Evolutionary conservation across 2,797 vertebrate genomes (phyloP), one percentile per base, ranked within the genome.

Genomic region (Argentina silus): DNA sequence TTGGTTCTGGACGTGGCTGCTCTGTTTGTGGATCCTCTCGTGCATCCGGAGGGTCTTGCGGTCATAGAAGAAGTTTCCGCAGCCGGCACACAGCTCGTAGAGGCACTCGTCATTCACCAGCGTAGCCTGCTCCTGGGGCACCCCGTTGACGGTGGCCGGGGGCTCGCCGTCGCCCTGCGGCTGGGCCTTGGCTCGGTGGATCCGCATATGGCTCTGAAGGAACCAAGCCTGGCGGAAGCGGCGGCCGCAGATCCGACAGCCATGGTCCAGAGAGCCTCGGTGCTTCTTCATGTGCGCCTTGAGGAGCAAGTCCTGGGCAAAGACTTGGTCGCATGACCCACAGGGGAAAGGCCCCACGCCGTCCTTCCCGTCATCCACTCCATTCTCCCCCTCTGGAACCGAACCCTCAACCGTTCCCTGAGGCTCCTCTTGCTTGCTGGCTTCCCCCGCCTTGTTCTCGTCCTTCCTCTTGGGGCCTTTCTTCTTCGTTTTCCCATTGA

Each of bases 151-250:
- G 69, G 96, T 98, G 78, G 93, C 93, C 11, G 96, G 90, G 10
- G 86, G 90, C 47, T 96, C 23, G 12, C 57, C 91, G 55, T 73
- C 67, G 0, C 86, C 81, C 76, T 84, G 90, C 61, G 95, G 91
- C 89, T 95, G 95, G 78, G 92, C 94, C 93, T 94, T 97, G 85
- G 91, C 93, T 59, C 94, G 93, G 0, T 99, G 98, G 0, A 97
- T 97, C 89, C 98, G 98, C 98, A 99, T 99, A 79, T 99, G 98
- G 85, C 97, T 99, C 87, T 99, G 98, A 66, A 99, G 94, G 86
- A 99, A 99, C 98, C 98, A 99, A 0, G 96, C 95, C 83, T 99
- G 97, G 73, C 98, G 98, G 89, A 99, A 99, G 51, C 97, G 94
- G 0, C 97, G 95, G 23, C 98, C 98, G 3, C 98, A 99, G 77